Evolutionary conservation across 2,113 vertebrate genomes (phyloP), one percentile per base, ranked within the genome.

Genomic region (Ictidomys tridecemlineatus): DNA sequence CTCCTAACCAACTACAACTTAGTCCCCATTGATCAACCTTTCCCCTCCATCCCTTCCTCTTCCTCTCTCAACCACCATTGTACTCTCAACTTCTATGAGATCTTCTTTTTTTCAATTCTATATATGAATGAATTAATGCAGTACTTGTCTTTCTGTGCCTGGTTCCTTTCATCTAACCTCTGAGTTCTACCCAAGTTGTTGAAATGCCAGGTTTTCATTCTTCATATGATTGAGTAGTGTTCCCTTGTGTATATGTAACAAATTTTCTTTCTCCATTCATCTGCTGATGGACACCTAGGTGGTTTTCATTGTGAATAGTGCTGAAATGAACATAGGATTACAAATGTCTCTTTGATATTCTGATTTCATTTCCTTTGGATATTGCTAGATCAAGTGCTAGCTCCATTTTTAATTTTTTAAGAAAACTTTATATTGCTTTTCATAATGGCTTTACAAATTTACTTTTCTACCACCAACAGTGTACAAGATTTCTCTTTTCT

Each of bases 11-110:
- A 22, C 17, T 56, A 8, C 5, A 45, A n/a, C 14, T 58, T 20
- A n/a, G 10, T 45, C 1, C 8, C 18, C 22, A 18, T 9, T 0
- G 1, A 12, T 45, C 24, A 24, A 13, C 12, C 17, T 17, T 17
- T 37, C 8, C n/a, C 7, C 24, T 58, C 42, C 22, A n/a, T 17
- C 32, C 6, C 10, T 17, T 28, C 0, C 11, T 61, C 37, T 37
- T 39, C 32, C 4, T 26, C 28, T 24, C 8, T 10, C 24, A 34
- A 48, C 30, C 10, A 51, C 9, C 30, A 8, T 22, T 14, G 4
- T 10, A 45, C 26, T 32, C 2, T 34, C 48, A 51, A 7, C 0
- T 22, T 74, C 8, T 45, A 45, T 1, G 45, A 45, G 45, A 45
- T 51, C 42, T 7, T 22, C 3, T 32, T 74, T 58, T 58, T 17